Conservation (phyloP, 2,113 vertebrate genomes). For the Mormoops blainvillei region DNA sequence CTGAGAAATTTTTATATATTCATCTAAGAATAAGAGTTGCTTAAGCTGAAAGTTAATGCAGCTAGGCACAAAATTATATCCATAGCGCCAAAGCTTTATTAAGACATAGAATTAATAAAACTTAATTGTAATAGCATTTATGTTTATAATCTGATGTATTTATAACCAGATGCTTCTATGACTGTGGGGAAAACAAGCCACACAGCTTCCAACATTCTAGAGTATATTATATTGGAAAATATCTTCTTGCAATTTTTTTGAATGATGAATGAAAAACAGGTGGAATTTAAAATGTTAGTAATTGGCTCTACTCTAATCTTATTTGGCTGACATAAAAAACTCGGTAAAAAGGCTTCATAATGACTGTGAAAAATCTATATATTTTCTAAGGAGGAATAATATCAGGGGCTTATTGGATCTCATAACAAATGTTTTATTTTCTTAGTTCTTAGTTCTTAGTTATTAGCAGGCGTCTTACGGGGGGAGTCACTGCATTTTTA, state of each 20-base stretch:
- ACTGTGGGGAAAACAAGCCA: neutral
- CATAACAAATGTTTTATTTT: neutral
- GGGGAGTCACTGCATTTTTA: neutral
- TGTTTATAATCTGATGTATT: neutral
- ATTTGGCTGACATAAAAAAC: neutral
- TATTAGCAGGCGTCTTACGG: neutral
- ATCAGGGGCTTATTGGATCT: neutral
- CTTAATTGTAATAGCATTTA: neutral
- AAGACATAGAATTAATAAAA: conserved; percentile 23
- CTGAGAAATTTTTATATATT: neutral
- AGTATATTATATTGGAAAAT: neutral
- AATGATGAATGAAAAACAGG: neutral
- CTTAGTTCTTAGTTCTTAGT: neutral
- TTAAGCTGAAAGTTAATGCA: neutral
- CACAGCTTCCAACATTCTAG: neutral
- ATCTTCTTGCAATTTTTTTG: neutral
- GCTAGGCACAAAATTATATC: neutral
- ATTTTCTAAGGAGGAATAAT: neutral
- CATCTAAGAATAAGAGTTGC: neutral
- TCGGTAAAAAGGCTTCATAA: neutral
- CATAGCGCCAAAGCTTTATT: neutral
- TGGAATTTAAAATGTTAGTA: neutral
- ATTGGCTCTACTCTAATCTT: neutral
- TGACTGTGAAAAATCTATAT: neutral
- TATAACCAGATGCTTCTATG: neutral